phyloP scores from a whole-genome alignment of 1,140 invertebrate species.

The Cydia fagiglandana region DNA sequence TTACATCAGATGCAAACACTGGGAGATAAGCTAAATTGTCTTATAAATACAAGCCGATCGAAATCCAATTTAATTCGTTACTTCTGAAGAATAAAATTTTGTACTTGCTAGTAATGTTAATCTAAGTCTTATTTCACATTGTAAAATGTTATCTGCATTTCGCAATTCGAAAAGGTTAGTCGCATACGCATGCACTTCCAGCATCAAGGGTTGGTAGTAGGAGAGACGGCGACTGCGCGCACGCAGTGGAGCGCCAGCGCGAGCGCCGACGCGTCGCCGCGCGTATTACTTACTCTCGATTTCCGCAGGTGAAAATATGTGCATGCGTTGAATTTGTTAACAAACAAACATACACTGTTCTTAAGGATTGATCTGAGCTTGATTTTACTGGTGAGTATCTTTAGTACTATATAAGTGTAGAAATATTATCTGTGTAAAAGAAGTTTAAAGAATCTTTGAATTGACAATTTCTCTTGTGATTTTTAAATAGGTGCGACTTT shows the following conservation, averaged over 20 bases:
- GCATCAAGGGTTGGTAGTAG: conserved; percentile 10
- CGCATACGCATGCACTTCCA: neutral
- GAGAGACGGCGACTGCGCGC: neutral
- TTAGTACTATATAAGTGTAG: neutral
- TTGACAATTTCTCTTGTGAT: neutral
- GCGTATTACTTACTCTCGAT: neutral
- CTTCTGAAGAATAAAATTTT: too few relatives aligned
- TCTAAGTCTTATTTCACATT: neutral
- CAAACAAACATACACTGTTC: neutral
- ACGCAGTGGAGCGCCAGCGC: conserved; percentile 26
- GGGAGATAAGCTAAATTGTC: too few relatives aligned
- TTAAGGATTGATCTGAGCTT: conserved; percentile 2
- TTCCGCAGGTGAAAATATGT: conserved; percentile 24
- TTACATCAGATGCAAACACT: too few relatives aligned
- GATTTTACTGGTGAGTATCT: conserved; percentile 1
- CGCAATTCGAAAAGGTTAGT: conserved; percentile 10
- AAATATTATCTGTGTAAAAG: too few relatives aligned
- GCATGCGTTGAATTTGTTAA: conserved; percentile 11
- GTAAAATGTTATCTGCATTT: neutral
- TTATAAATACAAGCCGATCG: too few relatives aligned
- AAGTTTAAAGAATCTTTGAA: too few relatives aligned
- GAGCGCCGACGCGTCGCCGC: conserved; percentile 14
- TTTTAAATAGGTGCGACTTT: neutral
- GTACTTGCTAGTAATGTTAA: neutral
- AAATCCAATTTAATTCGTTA: too few relatives aligned